These are phyloP conservation scores for Rapana venosa DNA, from an alignment of 2,888 invertebrate genomes.

Conservation along the genomic window DNA sequence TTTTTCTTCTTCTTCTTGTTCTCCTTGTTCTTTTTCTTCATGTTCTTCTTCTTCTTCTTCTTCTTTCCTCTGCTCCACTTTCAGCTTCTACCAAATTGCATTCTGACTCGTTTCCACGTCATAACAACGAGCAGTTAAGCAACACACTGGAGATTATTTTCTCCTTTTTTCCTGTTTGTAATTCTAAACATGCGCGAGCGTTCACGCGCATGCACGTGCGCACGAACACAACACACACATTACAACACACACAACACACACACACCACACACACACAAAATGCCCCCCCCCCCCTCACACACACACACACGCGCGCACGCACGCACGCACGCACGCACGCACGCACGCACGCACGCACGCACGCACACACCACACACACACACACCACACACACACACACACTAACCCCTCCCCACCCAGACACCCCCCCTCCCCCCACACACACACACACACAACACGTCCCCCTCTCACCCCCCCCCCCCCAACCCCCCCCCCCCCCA, in stretches of 20 bases:
- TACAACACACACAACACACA: background rate
- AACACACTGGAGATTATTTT: no score
- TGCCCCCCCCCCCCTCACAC: background rate
- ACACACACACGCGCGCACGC: background rate
- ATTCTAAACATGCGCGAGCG: background rate
- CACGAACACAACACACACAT: background rate
- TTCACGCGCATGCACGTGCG: background rate
- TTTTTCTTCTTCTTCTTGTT: background rate
- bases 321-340: background rate
- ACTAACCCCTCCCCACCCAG: no score
- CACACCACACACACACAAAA: background rate
- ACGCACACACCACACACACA: background rate
- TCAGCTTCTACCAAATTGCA: no score
- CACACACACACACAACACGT: no score
- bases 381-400: no score
- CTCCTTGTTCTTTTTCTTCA: background rate
- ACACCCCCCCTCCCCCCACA: no score
- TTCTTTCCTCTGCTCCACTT: background rate
- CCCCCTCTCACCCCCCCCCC: no score
- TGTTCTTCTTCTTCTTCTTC: background rate
- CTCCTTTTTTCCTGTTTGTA: no score
- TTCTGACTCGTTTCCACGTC: no score
- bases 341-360: background rate
- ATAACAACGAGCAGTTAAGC: no score
- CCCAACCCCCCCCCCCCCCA: no score